phyloP scores from a whole-genome alignment of 2,797 vertebrate species.

The Cottoperca gobio region DNA sequence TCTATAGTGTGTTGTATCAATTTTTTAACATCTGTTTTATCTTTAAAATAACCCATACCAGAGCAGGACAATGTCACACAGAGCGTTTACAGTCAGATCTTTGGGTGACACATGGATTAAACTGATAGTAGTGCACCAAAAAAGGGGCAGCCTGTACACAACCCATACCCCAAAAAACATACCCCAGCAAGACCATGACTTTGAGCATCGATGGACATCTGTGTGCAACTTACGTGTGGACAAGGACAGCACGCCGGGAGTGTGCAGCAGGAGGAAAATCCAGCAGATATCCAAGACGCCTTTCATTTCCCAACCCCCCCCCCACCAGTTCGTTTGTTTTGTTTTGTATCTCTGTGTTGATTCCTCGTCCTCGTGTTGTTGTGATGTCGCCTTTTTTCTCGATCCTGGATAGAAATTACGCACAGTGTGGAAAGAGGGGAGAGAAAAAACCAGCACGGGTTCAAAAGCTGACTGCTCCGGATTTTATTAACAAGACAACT shows the following conservation, averaged over 20 bases:
- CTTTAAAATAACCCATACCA: conserved; percentile 2
- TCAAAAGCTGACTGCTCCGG: conserved; percentile 55
- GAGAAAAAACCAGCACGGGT: conserved; percentile 52
- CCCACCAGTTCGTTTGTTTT: conserved; percentile 14
- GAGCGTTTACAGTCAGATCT: conserved; percentile 30
- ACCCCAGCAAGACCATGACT: conserved; percentile 23
- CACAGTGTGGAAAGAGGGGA: conserved; percentile 50
- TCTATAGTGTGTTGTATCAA: neutral
- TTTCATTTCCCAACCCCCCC: conserved; percentile 83
- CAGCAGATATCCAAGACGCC: conserved; percentile 66
- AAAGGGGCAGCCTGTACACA: neutral
- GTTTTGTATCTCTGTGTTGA: conserved; percentile 19
- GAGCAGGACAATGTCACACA: conserved; percentile 29
- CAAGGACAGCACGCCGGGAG: conserved; percentile 80
- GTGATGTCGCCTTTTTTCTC: conserved; percentile 57
- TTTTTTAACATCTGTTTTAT: conserved; percentile 1
- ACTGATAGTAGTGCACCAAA: conserved; percentile 2
- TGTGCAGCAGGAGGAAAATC: conserved; percentile 76
- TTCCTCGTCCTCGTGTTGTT: conserved; percentile 60
- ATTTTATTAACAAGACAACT: conserved; percentile 51
- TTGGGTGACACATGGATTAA: conserved; percentile 39
- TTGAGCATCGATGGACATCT: conserved; percentile 67
- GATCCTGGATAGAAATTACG: conserved; percentile 68
- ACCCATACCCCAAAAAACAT: neutral
- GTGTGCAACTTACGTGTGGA: conserved; percentile 86